Evolutionary conservation across 2,113 vertebrate genomes (phyloP), one percentile per base, ranked within the genome.

Genomic region (Alaudala cheleensis): DNA sequence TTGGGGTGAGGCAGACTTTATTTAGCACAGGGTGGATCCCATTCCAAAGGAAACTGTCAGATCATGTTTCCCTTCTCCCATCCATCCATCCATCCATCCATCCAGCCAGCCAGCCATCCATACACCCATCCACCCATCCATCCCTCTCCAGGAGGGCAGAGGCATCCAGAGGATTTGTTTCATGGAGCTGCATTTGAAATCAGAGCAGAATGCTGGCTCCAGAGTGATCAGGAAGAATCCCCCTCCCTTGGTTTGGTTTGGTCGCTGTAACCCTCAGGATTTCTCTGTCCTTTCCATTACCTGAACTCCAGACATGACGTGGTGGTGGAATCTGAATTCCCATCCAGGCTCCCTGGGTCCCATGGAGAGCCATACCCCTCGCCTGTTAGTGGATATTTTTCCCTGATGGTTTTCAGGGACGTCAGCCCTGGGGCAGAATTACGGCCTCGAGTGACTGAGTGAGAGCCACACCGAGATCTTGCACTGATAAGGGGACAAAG

Each of bases 371-470:
- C 39, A 3, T 13, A 18, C 47, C 2, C 2, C 66, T 37, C 5
- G 3, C 14, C 81, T 74, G 12, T 3, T 67, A 12, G 9, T 58
- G 21, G 83, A 53, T 57, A 12, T 83, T 79, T 47, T 54, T 73
- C 78, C 17, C 5, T 37, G 64, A 33, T 58, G 58, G 5, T 61
- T 72, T 84, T 26, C 73, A 28, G 65, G 20, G 56, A 28, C 45
- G 44, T 51, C 72, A 79, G 72, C 39, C 53, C 77, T 33, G 39
- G 29, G 12, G 50, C 13, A 6, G 21, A 81, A 60, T 53, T 39
- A 19, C 2, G 1, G 61, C 57, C 74, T 64, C 19, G 6, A 53
- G 82, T 76, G 74, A 54, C 61, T 0, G 0, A 50, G 17, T 65
- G 50, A 49, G 50, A 94, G 44, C 70, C 5, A 2, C 49, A 9